Evolutionary conservation across 2,113 vertebrate species (phyloP).

Genomic region (Myotis brandtii): DNA sequence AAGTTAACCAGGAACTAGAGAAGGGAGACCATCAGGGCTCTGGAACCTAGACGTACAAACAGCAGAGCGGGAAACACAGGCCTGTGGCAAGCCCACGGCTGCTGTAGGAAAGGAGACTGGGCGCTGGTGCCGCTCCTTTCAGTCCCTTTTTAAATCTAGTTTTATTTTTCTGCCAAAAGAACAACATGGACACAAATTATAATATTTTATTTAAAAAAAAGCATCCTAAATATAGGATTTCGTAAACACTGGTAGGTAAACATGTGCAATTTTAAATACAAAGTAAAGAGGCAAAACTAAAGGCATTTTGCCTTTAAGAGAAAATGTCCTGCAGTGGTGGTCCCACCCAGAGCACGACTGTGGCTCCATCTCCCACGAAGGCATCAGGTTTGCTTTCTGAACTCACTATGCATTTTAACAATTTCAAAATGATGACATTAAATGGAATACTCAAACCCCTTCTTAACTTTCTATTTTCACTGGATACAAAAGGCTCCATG

Average conservation of each 20-base stretch:
- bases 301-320: conserved; percentile 61
- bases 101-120: neutral
- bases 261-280: conserved; percentile 75
- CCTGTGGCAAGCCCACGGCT: neutral
- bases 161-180: conserved; percentile 15
- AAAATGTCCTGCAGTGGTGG: neutral
- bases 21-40: neutral
- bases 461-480: neutral
- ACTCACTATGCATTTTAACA: neutral
- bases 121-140: neutral
- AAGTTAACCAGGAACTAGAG: neutral
- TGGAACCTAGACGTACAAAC: neutral
- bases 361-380: neutral
- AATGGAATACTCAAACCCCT: neutral
- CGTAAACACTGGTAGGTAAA: conserved; percentile 80
- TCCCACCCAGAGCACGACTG: neutral
- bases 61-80: too few relatives aligned
- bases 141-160: neutral
- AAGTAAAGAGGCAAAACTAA: conserved; percentile 61
- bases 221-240: conserved; percentile 72
- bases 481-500: neutral
- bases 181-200: conserved; percentile 56
- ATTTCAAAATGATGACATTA: conserved; percentile 15
- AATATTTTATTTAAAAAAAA: conserved; percentile 85
- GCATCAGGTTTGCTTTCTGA: neutral